Evolutionary conservation across 2,113 vertebrate genomes (phyloP), one percentile per base, ranked within the genome.

Genomic region (Calypte anna): DNA sequence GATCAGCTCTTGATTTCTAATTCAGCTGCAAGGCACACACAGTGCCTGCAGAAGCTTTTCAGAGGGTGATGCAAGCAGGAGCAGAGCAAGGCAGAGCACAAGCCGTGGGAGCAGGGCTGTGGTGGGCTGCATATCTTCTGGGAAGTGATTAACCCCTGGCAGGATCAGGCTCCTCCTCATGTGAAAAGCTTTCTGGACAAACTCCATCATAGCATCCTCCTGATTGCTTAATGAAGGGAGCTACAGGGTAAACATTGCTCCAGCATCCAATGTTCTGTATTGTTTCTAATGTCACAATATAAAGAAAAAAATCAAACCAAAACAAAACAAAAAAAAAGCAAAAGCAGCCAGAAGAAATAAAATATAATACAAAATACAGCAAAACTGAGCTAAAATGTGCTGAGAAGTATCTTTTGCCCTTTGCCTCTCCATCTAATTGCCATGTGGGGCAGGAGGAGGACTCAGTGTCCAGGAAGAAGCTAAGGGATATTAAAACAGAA

Each of bases 1-100:
- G 61, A 86, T 82, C 69, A 69, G 69, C 83, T 91, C 61, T 46
- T 50, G 86, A 75, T 82, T 94, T 90, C 88, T 38, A 81, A 62
- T 83, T 90, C 53, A 43, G 48, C 85, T 40, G 72, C 48, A 24
- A 63, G 43, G 40, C 40, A 81, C 57, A 64, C 7, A 25, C 24
- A 57, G 40, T 0, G 0, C 67, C 73, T 75, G 69, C 57, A 91
- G 72, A 72, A 57, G 19, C 61, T 43, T 86, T 86, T 67, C 12
- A 54, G 61, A 88, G 81, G 82, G n/a, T 70, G 91, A 94, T 5
- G 22, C 54, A 75, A 73, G 43, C 82, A 31, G n/a, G 48, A 58
- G 75, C 25, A 7, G 74, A 84, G 55, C 67, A 40, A 81, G 63
- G 68, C 69, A 59, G 57, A 61, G 85, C 66, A 51, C 70, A 73